Percentiles rank a stretch among this genome's conserved stretches.
These are phyloP conservation scores for Apamea epomidion DNA, from an alignment of 2,888 invertebrate genomes.

Conservation along the genomic window DNA sequence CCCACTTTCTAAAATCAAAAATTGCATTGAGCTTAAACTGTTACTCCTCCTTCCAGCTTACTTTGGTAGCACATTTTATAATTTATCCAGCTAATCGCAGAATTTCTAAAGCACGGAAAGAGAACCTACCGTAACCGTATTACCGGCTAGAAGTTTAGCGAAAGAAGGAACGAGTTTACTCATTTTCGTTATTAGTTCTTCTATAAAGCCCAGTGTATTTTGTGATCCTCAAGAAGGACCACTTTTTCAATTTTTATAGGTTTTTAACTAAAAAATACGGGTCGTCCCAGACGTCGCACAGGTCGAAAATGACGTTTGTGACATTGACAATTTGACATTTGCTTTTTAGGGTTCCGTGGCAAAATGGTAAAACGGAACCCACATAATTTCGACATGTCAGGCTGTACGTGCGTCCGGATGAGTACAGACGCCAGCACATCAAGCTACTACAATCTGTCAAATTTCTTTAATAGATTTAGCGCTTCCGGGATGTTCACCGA, in stretches of 20 bases:
- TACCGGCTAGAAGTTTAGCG: constrained; percentile 81
- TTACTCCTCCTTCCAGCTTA: neutral
- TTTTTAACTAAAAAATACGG: constrained; percentile 37
- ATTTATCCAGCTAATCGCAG: constrained; percentile 18
- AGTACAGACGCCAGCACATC: too few species aligned
- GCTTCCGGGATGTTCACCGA: too few species aligned
- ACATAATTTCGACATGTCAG: neutral
- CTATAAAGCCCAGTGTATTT: constrained; percentile 82
- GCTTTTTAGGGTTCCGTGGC: neutral
- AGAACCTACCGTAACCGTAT: constrained; percentile 79
- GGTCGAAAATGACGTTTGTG: constrained; percentile 63
- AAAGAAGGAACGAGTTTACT: constrained; percentile 84
- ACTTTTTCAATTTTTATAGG: constrained; percentile 62
- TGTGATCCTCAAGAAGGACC: constrained; percentile 76
- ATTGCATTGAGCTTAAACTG: constrained; percentile 15
- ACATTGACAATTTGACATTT: constrained; percentile 62
- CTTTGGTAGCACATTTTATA: constrained; percentile 15
- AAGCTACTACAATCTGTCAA: too few species aligned
- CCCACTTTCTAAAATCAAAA: constrained; percentile 82
- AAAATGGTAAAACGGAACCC: neutral
- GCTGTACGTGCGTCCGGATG: neutral
- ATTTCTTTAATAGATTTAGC: too few species aligned
- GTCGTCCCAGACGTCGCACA: constrained; percentile 50
- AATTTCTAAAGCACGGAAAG: constrained; percentile 36
- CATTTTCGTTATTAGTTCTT: constrained; percentile 81